These are phyloP conservation scores for Hoplodrina ambigua DNA, from an alignment of 2,888 invertebrate species.

Conservation along the genomic window DNA sequence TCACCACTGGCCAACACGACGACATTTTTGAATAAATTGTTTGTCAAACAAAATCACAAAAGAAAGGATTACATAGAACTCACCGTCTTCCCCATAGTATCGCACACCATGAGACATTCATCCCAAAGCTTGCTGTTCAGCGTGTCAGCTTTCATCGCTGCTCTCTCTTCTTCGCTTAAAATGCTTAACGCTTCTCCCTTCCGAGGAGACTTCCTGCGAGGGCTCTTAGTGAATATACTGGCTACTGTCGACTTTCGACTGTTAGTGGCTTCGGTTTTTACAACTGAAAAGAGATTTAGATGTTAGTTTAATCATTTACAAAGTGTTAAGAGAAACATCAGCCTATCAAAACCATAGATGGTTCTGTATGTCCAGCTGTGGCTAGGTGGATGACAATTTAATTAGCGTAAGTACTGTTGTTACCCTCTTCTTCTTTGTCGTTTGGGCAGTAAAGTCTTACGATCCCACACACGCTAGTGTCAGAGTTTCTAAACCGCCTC, in stretches of 20 bases:
- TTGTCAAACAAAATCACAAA: too few relatives aligned
- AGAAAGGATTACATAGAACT: neutral
- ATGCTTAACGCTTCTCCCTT: conserved; percentile 59
- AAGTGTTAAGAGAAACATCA: too few relatives aligned
- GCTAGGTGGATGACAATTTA: too few relatives aligned
- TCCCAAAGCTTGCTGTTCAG: conserved; percentile 93
- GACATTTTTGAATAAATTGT: too few relatives aligned
- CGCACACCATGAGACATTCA: conserved; percentile 88
- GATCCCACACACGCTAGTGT: too few relatives aligned
- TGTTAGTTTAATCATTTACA: neutral
- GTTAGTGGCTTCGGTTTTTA: conserved; percentile 31
- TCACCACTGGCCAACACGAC: too few relatives aligned
- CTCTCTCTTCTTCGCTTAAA: conserved; percentile 77
- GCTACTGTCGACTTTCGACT: conserved; percentile 44
- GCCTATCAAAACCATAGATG: too few relatives aligned
- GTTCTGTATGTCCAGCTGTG: too few relatives aligned
- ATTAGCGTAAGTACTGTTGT: too few relatives aligned
- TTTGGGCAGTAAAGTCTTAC: too few relatives aligned
- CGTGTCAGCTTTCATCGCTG: conserved; percentile 88
- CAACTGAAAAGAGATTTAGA: conserved; percentile 39
- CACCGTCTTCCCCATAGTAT: conserved; percentile 88
- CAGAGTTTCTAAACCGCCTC: too few relatives aligned
- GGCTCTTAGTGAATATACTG: conserved; percentile 49
- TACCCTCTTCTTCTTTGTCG: too few relatives aligned
- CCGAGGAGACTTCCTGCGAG: conserved; percentile 57